Conservation (phyloP, 2,113 vertebrate species). For the Abramis brama region DNA sequence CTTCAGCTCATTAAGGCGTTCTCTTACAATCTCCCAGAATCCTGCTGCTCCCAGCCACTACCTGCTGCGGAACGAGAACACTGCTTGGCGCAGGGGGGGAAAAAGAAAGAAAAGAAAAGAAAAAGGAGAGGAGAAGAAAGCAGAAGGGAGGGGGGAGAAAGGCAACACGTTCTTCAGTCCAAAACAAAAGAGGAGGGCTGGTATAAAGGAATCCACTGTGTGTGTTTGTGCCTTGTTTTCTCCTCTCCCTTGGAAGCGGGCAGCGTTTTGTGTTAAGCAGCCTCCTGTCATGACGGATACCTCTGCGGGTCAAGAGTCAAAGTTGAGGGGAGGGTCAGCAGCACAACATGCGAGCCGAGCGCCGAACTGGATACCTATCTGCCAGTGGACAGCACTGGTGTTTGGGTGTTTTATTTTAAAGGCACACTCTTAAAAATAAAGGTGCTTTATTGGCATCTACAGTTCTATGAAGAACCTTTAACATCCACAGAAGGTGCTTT, state of each 20-base stretch:
- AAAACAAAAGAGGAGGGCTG: constrained; percentile 71
- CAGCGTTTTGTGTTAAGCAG: constrained; percentile 99
- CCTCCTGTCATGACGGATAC: constrained; percentile 98
- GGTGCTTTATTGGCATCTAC: too few species aligned
- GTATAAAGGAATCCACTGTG: constrained; percentile 82
- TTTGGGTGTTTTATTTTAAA: neutral
- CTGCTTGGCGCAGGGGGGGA: constrained; percentile 73
- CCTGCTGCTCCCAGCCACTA: constrained; percentile 90
- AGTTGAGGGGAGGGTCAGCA: constrained; percentile 99
- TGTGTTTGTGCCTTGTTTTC: constrained; percentile 43
- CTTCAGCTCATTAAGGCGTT: constrained; percentile 92
- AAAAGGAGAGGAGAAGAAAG: constrained; percentile 63
- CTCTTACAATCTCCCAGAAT: constrained; percentile 86
- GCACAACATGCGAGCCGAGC: constrained; percentile 92
- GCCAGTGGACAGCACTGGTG: neutral
- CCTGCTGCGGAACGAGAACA: constrained; percentile 81
- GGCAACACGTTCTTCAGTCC: constrained; percentile 83
- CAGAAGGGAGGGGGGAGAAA: constrained; percentile 55
- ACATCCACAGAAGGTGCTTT: too few species aligned
- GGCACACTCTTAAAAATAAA: too few species aligned
- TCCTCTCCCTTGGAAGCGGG: constrained; percentile 87
- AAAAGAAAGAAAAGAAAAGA: constrained; percentile 61
- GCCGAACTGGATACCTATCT: constrained; percentile 82
- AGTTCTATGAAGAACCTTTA: too few species aligned
- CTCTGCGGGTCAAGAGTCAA: constrained; percentile 90